Evolutionary conservation across 2,113 vertebrate genomes (phyloP), one percentile per base, ranked within the genome.

Genomic region (Epinephelus cyanopodus): DNA sequence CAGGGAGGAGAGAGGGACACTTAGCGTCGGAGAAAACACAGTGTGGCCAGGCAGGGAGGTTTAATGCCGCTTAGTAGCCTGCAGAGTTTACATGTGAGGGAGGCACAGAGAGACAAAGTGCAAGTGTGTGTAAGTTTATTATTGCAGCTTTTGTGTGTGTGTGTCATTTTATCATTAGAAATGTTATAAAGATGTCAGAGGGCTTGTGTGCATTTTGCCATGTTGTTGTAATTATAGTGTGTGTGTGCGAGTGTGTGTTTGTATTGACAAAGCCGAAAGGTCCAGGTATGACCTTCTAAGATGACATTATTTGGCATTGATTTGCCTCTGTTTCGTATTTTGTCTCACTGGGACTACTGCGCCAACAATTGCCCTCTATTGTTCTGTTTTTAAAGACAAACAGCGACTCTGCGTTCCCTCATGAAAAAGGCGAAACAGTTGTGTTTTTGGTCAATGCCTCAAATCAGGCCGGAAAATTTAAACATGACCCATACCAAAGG

Each of bases 221-320:
- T 79, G 82, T 81, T 33, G 61, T 47, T 84, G 72, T 89, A 78
- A 87, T 85, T 74, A 53, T 2, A 37, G 33, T 37, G 61, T 62
- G 69, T 81, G 77, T n/a, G 67, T 56, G 23, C 1, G 48, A 53
- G 88, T 81, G 84, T 77, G 81, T 83, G 87, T 85, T 77, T 78
- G 85, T 94, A 94, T 94, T 37, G 93, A 94, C 92, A 74, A 63
- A 88, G 88, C 87, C 74, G 42, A 94, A 93, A 94, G 92, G 92
- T 94, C 93, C 93, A 89, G 84, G 90, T 79, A 81, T 94, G 93
- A 94, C 93, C 93, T 94, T 94, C 92, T 93, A 90, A 93, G 86
- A 89, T 93, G 93, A 93, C 93, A 94, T 93, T 94, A 93, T 93
- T 93, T 92, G 76, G 87, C 83, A 94, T 94, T 87, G 93, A 94